Base-by-base conservation (phyloP, 1,140 invertebrate species). In the Druon quercuslanigerum region DNA sequence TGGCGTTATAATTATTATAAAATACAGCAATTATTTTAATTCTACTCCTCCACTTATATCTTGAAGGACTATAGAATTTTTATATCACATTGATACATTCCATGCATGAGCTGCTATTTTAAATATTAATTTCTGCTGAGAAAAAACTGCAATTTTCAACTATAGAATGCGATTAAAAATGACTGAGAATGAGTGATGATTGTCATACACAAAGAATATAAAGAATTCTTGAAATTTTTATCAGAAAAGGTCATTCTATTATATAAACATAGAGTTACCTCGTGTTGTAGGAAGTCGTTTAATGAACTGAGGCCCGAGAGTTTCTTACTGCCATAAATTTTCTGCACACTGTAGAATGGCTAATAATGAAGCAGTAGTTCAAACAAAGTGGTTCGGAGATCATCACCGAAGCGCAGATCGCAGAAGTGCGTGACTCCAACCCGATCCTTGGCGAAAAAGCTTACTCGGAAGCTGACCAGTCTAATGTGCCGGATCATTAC, bases 381-480 rank as follows among this genome's bases (percentile, higher is more conserved):
- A 66, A 66, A 66, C 60, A 66, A 66, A 66, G 60, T 66, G 25
- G 57, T 66, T 66, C 13, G 25, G 57, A 66, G 57, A 66, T 66
- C 57, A 66, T 66, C 57, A 40, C 57, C 25, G 56, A 57, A 12
- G 56, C 19, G 19, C 19, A 57, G 56, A 57, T 57, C 56, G 56
- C 19, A 57, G 20, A 66, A 66, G 57, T 66, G 57, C 57, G 57
- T 66, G 57, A 66, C 57, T 66, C 57, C 33, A 66, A 33, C 19
- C 7, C 56, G 56, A 60, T 66, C 25, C 13, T 46, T 16, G 20
- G 13, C 33, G 57, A 66, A 66, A 66, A 66, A 66, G 57, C 20
- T 33, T n/a, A 11, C 57, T 66, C 57, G 25, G 57, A 66, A 66
- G 57, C 25, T 66, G 25, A 40, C 57, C 57, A 66, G 57, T 33